Percentiles rank a stretch among this genome's conserved stretches.
phyloP scores from a whole-genome alignment of 37 sponge, comb jelly and placozoan genomes.

The Axinella damicornis region DNA sequence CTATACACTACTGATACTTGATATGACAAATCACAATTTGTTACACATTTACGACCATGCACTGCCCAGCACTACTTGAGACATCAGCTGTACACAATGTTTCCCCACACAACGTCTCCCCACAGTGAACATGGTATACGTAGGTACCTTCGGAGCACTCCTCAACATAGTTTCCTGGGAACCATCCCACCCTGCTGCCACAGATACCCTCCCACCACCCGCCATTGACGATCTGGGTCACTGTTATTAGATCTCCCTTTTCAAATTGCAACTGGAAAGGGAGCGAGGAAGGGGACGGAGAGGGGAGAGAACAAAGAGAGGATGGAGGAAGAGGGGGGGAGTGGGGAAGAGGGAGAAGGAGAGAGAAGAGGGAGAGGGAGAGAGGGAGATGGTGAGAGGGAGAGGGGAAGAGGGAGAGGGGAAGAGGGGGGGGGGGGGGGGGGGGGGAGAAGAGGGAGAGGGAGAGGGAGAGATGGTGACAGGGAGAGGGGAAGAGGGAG shows the following conservation, averaged over 20 bases:
- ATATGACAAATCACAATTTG: no score
- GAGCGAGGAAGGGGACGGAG: background rate
- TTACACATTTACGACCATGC: no score
- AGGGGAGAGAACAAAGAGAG: background rate
- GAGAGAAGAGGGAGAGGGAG: no score
- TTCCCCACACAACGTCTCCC: no score
- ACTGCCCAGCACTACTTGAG: no score
- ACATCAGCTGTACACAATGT: no score
- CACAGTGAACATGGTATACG: no score
- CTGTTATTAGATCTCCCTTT: constrained; percentile 83
- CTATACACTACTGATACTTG: no score
- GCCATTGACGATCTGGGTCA: constrained; percentile 86
- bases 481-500: no score
- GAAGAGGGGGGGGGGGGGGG: background rate
- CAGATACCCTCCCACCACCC: constrained; percentile 96
- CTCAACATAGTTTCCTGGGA: constrained; percentile 91
- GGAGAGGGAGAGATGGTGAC: background rate
- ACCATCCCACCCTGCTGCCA: constrained; percentile 87
- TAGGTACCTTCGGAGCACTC: constrained; percentile 67
- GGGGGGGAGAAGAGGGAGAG: background rate
- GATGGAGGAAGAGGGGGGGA: no score
- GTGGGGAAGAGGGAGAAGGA: no score
- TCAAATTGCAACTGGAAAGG: constrained; percentile 76
- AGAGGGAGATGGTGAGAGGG: no score
- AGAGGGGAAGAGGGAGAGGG: background rate